Evolutionary conservation across 2,888 invertebrate species (phyloP).

Genomic region (Trichopoda pennipes): DNA sequence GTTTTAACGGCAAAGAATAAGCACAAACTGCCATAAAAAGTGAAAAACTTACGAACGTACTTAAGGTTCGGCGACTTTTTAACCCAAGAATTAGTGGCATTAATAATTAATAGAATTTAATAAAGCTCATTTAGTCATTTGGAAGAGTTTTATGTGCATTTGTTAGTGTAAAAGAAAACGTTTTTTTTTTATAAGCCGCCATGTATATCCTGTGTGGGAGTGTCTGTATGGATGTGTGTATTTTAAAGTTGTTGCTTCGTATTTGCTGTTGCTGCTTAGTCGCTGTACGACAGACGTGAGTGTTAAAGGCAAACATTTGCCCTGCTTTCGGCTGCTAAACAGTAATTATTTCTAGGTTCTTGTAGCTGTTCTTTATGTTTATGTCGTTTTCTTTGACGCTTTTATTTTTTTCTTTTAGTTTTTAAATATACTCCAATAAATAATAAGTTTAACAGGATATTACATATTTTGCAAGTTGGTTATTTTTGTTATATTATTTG

Average conservation of each 20-base stretch:
- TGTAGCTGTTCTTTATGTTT: too few relatives aligned
- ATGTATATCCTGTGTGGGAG: neutral
- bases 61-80: constrained; percentile 76
- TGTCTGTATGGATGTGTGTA: too few relatives aligned
- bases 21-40: neutral
- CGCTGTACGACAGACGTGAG: neutral
- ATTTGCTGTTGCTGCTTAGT: constrained; percentile 14
- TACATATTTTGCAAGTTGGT: too few relatives aligned
- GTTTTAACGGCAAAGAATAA: constrained; percentile 14
- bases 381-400: too few relatives aligned
- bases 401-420: too few relatives aligned
- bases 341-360: neutral
- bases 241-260: too few relatives aligned
- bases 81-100: constrained; percentile 65
- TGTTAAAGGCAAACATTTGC: constrained; percentile 25
- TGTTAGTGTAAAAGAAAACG: neutral
- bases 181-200: neutral
- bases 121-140: constrained; percentile 26
- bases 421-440: too few relatives aligned
- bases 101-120: constrained; percentile 77
- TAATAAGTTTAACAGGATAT: too few relatives aligned
- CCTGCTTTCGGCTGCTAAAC: neutral
- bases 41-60: neutral
- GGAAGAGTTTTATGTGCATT: neutral
- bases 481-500: too few relatives aligned